A percentile compares a stretch with the other conserved stretches of the same genome.
Conservation (phyloP, 2,797 vertebrate species). For the Kryptopterus vitreolus region DNA sequence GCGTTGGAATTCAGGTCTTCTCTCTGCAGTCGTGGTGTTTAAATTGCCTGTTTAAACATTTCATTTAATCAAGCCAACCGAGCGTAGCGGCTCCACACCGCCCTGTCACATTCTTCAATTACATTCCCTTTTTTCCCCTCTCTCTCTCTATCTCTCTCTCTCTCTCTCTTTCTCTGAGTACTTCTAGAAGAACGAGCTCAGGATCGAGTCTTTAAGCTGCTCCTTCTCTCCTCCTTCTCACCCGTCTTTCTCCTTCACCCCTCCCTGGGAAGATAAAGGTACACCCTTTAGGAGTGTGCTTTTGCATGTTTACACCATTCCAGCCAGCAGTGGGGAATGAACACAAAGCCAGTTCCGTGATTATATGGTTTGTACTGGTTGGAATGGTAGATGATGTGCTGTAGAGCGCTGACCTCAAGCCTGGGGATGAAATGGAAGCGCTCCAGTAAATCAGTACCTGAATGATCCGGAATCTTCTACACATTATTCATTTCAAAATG, state of each 20-base stretch:
- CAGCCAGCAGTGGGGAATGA: too few species aligned
- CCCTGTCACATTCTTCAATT: slow-evolving; percentile 23
- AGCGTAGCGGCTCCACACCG: background rate
- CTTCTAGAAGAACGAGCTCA: slow-evolving; percentile 77
- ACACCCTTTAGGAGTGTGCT: slow-evolving; percentile 46
- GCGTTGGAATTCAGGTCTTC: background rate
- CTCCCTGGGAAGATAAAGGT: slow-evolving; percentile 69
- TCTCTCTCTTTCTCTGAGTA: slow-evolving; percentile 57
- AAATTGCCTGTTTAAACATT: background rate
- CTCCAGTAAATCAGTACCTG: too few species aligned
- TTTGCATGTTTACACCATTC: background rate
- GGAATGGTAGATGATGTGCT: too few species aligned
- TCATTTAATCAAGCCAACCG: background rate
- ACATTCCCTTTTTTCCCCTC: slow-evolving; percentile 17
- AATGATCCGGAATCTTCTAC: too few species aligned
- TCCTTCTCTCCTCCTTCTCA: slow-evolving; percentile 64
- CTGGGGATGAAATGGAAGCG: too few species aligned
- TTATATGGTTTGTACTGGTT: too few species aligned
- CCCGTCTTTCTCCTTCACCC: slow-evolving; percentile 66
- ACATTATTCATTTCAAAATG: too few species aligned
- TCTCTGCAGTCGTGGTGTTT: background rate
- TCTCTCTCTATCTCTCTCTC: slow-evolving; percentile 36
- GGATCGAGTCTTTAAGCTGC: slow-evolving; percentile 72
- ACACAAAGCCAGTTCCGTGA: too few species aligned
- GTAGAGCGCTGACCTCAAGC: too few species aligned